Base-by-base conservation (phyloP, 2,888 invertebrate genomes). In the Cephus runcator region DNA sequence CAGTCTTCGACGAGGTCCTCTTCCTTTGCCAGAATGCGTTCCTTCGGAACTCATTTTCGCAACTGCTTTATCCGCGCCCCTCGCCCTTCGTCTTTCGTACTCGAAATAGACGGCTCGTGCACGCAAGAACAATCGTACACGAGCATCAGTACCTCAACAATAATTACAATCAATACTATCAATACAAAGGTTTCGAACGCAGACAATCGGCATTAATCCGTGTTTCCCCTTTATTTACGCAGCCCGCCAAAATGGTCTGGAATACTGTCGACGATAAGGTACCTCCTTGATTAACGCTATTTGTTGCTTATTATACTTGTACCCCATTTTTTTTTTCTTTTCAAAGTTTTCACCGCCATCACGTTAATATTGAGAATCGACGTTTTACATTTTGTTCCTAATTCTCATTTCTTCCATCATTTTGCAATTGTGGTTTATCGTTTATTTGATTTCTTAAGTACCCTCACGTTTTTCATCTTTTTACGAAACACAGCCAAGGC, bases 241-340 rank as follows among this genome's bases (percentile, higher is more conserved):
- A 91, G 91, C 90, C 89, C 83, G 86, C 86, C 87, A 90, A 88
- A 90, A 91, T 91, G 91, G 90, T 91, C 87, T 91, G 91, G 91
- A 88, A 89, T 85, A 90, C 91, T 85, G 83, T 77, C 87, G 89
- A 91, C 80, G 91, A 91, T 87, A 87, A 91, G 91, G 91, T 91
- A 91, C 56, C 56, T 23, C 56, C 56, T 56, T 56, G 56, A 56
- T 56, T 56, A 9, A 15, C 56, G 23, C 56, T 56, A 56, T 56
- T 56, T 56, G 9, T 56, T 56, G 56, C 56, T 56, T 56, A 56
- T 56, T 56, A 56, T 56, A 56, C 23, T 56, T 56, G 56, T 56
- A 56, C 23, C 56, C 56, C 23, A 56, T 23, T 56, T 56, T 56
- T 4, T 15, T 56, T 56, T 23, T 56, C 15, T 23, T 34, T 31